Percentiles rank a stretch among this genome's conserved stretches.
Evolutionary conservation across 2,888 invertebrate species (phyloP).

Genomic region (Apotomis turbidana): DNA sequence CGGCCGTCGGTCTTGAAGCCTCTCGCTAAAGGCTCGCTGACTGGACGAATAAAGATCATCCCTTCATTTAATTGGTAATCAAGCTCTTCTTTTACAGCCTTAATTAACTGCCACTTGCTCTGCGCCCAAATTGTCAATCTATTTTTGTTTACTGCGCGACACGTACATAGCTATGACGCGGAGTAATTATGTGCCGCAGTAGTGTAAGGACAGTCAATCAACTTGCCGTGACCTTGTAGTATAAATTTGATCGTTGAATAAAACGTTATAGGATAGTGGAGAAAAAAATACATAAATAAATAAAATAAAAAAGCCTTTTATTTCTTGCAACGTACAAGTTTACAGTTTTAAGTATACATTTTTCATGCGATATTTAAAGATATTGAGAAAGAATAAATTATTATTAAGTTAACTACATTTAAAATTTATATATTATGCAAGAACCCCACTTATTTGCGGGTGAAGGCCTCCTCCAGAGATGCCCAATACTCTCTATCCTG

Average conservation of each 20-base stretch:
- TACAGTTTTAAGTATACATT: no score
- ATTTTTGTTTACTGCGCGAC: conserved; percentile 37
- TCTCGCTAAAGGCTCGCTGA: conserved; percentile 1
- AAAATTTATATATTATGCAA: no score
- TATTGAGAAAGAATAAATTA: no score
- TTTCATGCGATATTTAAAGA: no score
- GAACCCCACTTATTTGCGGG: no score
- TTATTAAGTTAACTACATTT: no score
- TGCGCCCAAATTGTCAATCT: conserved; percentile 36
- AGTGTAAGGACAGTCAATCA: not conserved
- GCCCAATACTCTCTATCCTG: no score
- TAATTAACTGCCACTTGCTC: conserved; percentile 24
- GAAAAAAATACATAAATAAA: no score
- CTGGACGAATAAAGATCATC: conserved; percentile 6
- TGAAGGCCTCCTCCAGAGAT: no score
- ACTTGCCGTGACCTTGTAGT: not conserved
- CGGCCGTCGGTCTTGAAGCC: not conserved
- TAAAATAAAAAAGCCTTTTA: no score
- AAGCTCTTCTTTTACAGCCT: conserved; percentile 9
- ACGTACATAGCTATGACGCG: conserved; percentile 21
- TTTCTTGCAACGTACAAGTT: no score
- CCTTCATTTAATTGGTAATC: conserved; percentile 24
- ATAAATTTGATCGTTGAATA: not conserved
- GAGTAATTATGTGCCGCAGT: conserved; percentile 32
- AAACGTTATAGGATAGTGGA: no score